Evolutionary conservation across 2,797 vertebrate species (phyloP).

Genomic region (Syngnathus rostellatus): DNA sequence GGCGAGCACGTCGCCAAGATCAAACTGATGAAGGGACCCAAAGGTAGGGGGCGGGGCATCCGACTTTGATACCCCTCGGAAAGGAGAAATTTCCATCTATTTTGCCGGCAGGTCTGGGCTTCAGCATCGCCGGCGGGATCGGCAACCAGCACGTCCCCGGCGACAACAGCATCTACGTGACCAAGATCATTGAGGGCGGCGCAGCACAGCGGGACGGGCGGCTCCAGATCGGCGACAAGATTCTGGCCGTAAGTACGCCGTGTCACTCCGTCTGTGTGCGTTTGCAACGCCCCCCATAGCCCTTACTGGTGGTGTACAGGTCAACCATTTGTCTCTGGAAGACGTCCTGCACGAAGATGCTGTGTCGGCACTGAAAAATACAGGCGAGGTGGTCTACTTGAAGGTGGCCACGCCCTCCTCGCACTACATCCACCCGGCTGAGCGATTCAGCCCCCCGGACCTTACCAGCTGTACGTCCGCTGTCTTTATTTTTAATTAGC

Average conservation of each 20-base stretch:
- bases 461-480: constrained; percentile 51
- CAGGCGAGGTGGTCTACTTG: constrained; percentile 88
- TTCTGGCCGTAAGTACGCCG: constrained; percentile 47
- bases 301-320: constrained; percentile 51
- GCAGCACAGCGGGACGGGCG: constrained; percentile 80
- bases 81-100: not conserved
- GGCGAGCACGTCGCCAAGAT: constrained; percentile 76
- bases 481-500: not conserved
- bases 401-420: constrained; percentile 82
- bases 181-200: constrained; percentile 83
- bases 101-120: constrained; percentile 63
- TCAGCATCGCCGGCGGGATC: constrained; percentile 80
- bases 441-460: constrained; percentile 56
- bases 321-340: constrained; percentile 86
- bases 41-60: constrained; percentile 37
- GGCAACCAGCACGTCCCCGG: constrained; percentile 85
- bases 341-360: constrained; percentile 89
- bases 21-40: constrained; percentile 81
- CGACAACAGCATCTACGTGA: constrained; percentile 86
- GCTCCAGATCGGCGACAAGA: constrained; percentile 83
- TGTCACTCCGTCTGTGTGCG: not conserved
- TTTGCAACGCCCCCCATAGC: too few relatives aligned
- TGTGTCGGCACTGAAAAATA: constrained; percentile 86
- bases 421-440: constrained; percentile 64
- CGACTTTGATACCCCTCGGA: not conserved